Conservation (phyloP, 2,797 vertebrate genomes). For the Oryzias dopingdopingensis region DNA sequence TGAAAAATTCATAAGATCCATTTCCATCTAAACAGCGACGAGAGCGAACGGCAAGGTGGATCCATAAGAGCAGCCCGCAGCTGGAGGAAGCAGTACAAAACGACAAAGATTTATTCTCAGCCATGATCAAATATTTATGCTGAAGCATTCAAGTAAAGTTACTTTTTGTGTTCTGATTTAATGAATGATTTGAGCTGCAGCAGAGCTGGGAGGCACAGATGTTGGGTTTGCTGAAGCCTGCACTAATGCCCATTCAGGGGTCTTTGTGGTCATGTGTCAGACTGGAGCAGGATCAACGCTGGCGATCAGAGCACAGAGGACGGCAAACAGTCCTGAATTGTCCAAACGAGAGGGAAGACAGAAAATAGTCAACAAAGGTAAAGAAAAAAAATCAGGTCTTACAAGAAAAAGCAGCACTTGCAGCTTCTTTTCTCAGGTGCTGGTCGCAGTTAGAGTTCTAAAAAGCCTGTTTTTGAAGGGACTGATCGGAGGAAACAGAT, state of each 20-base stretch:
- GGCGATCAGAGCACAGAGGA: slow-evolving; percentile 41
- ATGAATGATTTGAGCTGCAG: slow-evolving; percentile 93
- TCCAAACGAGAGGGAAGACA: slow-evolving; percentile 1
- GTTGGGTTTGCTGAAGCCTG: slow-evolving; percentile 88
- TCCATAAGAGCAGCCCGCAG: slow-evolving; percentile 48
- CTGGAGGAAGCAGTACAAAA: slow-evolving; percentile 68
- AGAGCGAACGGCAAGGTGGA: slow-evolving; percentile 33
- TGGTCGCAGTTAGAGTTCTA: slow-evolving; percentile 36
- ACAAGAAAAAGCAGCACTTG: neutral
- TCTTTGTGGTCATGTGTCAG: slow-evolving; percentile 87
- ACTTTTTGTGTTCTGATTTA: slow-evolving; percentile 99
- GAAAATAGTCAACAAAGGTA: neutral
- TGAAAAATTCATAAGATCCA: slow-evolving; percentile 98
- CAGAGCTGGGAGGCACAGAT: slow-evolving; percentile 82
- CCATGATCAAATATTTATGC: slow-evolving; percentile 95
- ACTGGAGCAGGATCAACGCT: slow-evolving; percentile 85
- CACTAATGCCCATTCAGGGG: slow-evolving; percentile 88
- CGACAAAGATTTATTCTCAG: slow-evolving; percentile 98
- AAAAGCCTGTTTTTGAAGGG: slow-evolving; percentile 21
- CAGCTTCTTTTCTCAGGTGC: slow-evolving; percentile 11
- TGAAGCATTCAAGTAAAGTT: slow-evolving; percentile 98
- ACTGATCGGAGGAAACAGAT: slow-evolving; percentile 71
- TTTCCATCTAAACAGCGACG: slow-evolving; percentile 78
- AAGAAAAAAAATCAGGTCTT: too few species aligned
- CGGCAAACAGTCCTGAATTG: slow-evolving; percentile 53